Evolutionary conservation across 64 coral and sea anemone genomes (phyloP), one percentile per base, ranked within the genome.

Genomic region (Montipora efflorescens): DNA sequence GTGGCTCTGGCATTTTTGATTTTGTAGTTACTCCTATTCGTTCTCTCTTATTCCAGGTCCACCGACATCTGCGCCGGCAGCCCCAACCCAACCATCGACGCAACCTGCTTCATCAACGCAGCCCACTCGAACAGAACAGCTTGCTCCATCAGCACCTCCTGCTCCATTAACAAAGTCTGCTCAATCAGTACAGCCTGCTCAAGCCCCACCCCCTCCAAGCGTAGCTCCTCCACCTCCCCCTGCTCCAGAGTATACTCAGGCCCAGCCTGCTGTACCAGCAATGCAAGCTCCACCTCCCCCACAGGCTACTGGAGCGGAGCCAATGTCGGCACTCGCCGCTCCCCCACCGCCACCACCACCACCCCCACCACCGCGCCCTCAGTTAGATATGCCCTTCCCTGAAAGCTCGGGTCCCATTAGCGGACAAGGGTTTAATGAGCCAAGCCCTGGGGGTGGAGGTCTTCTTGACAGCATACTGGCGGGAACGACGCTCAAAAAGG

Each of bases 401-500:
- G 46, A 75, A 58, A 64, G 77, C 7, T 14, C 23, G 5, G 22
- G 44, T 21, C 15, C 78, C 9, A 53, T 79, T 21, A 47, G 74
- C 6, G 46, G 73, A 12, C 6, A 71, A 13, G 67, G 59, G 8
- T 53, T 71, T n/a, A n/a, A 68, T 20, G 83, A 61, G 47, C 83
- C 73, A 10, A 83, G 91, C 48, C 45, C 5, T 4, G 82, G 19
- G 10, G 82, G 46, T 5, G 13, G 43, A 3, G 82, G 62, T 8
- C 61, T 93, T 23, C 67, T 93, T 19, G 91, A 87, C 28, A 87
- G 91, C 52, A 93, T 93, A 79, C 57, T 87, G 47, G 91, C 91
- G 13, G 91, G 91, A 79, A 61, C 83, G 20, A 83, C 87, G 43
- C 77, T 93, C 11, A 93, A 87, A 64, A 93, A 87, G 91, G 91